Evolutionary conservation across 2,113 vertebrate genomes (phyloP), one percentile per base, ranked within the genome.

Genomic region (Axis porcinus): DNA sequence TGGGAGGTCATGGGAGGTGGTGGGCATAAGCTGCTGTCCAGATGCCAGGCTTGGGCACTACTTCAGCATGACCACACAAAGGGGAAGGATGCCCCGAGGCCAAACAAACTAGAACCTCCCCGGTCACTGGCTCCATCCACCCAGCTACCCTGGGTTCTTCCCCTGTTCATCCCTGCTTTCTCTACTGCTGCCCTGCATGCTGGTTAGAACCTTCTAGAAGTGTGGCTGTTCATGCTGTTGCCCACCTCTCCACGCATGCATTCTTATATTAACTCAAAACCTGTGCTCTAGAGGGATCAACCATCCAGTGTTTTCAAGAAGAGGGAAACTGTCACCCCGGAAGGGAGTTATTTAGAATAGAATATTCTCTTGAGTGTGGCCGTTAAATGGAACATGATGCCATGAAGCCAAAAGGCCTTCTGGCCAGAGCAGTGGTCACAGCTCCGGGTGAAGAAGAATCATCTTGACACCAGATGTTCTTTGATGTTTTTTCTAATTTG

Each of bases 11-110:
- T 14, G 23, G 70, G 23, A 27, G 12, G 36, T 43, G 70, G 40
- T 23, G 10, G 55, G 2, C 27, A 2, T 0, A 30, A 60, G 19
- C 25, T 52, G n/a, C n/a, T 0, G 25, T 28, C 47, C 15, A 10
- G 15, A 54, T 45, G 43, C 45, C 50, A 50, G n/a, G 30, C 11
- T 28, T 7, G 14, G 40, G 14, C 12, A 10, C 23, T 30, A 28
- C 30, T 58, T 21, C 28, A 47, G 13, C 6, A 1, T 86, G 33
- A 60, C 30, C 33, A 28, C 6, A 23, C 5, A 74, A 25, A 21
- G 17, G 28, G 10, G 12, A 43, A 30, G 70, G 70, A 23, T 74
- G 70, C 36, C 36, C 70, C 0, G 0, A 74, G 70, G 11, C 11
- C 1, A 5, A 74, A 25, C 36, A 25, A 43, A 74, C n/a, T 14